A percentile compares a stretch with the other conserved stretches of the same genome.
Evolutionary conservation across 2,888 invertebrate genomes (phyloP).

Genomic region (Gymnocheta viridis): DNA sequence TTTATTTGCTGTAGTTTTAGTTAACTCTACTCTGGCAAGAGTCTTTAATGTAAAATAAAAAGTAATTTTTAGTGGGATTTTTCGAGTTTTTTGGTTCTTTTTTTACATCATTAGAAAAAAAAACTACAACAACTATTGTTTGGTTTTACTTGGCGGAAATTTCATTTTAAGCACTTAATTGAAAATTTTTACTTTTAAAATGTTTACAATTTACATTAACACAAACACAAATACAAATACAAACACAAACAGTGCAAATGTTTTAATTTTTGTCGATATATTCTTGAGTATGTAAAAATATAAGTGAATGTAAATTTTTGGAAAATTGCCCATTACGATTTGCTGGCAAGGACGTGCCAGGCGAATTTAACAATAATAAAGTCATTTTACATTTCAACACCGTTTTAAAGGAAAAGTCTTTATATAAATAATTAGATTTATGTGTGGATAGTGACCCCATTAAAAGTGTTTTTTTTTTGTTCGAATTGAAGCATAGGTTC

Average conservation of each 20-base stretch:
- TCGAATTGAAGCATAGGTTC: not conserved
- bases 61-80: constrained; percentile 18
- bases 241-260: constrained; percentile 3
- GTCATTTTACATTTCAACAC: constrained; percentile 50
- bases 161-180: constrained; percentile 68
- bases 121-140: constrained; percentile 15
- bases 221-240: not conserved
- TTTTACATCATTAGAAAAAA: not conserved
- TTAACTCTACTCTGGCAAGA: not conserved
- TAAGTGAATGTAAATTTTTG: constrained; percentile 32
- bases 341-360: not conserved
- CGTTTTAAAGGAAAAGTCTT: constrained; percentile 17
- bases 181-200: constrained; percentile 55
- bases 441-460: not conserved
- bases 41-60: constrained; percentile 41
- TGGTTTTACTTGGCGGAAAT: constrained; percentile 53
- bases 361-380: constrained; percentile 39
- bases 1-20: constrained; percentile 3
- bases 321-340: constrained; percentile 61
- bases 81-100: not conserved
- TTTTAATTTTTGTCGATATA: constrained; percentile 45
- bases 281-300: not conserved
- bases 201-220: not conserved
- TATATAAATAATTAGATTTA: constrained; percentile 45
- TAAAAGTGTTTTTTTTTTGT: not conserved